Evolutionary conservation across 2,888 invertebrate genomes (phyloP), one percentile per base, ranked within the genome.

Genomic region (Limenitis camilla): DNA sequence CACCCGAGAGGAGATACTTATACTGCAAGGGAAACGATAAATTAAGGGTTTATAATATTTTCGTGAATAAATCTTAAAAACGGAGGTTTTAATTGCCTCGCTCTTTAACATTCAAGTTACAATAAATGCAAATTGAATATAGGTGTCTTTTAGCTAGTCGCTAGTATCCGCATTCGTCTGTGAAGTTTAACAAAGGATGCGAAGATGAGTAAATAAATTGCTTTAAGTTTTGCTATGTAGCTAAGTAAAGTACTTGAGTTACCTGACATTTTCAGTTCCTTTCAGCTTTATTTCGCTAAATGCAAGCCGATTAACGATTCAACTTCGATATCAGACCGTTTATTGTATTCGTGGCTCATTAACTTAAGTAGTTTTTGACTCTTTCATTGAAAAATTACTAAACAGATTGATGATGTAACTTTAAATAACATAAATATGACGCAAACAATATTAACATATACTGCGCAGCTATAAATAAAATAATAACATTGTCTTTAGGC

Each of bases 181-280:
- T 36, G 35, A 45, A 45, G 45, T 45, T 45, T 10, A 45, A 45
- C 45, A 45, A 36, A 36, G 36, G 45, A 45, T 45, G 45, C 36
- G 45, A 45, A 45, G 45, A 45, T 36, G 29, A 35, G 30, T 36
- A 45, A 45, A 45, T 36, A 45, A 45, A 45, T 45, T 45, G 9
- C 36, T 45, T 36, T 45, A 36, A 45, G 45, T 45, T 45, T 35
- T 29, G 30, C 29, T 45, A 6, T 30, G 36, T 36, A 36, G 45
- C 11, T 35, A 36, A 36, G 11, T 11, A 7, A 30, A 36, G 19
- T 36, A 29, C 45, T 30, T 36, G 36, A 38, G 36, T 45, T 45
- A 36, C 30, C 45, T 36, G 35, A 45, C 45, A 28, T 32, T 45
- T 45, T 45, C 45, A 11, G 36, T 36, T 36, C 36, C 30, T 45